Evolutionary conservation across 2,888 invertebrate species (phyloP), one percentile per base, ranked within the genome.

Genomic region (Lycocerus yunnanus): DNA sequence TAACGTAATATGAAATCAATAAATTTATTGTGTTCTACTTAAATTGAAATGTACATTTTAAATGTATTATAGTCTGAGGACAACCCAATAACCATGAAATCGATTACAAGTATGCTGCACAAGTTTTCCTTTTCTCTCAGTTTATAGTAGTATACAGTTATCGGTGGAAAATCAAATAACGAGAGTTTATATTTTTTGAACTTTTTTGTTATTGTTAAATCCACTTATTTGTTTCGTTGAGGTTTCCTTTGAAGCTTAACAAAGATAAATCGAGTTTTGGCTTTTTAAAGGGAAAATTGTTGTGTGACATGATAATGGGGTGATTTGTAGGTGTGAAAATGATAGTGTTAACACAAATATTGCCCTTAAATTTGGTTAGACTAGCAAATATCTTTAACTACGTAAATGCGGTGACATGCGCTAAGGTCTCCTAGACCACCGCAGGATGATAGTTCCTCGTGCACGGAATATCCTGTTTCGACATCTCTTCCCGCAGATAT

Each of bases 371-470:
- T 43, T 43, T 43, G 43, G 43, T 43, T 43, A 43, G 43, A 43
- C 43, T 43, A n/a, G 61, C 16, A 63, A 18, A 63, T 63, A 73
- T 77, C 75, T 78, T 69, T 69, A 77, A 78, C 78, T 75, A 78
- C 78, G 78, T 78, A 80, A 76, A 76, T 75, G 70, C 65, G 75
- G 74, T 58, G 75, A 72, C 80, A 78, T 80, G 80, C 80, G 80
- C 78, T 43, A 72, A 58, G 70, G 66, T 18, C 14, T 15, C 13
- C 21, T 58, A 70, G 58, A 75, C 43, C 75, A 75, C 58, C 27
- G 69, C 75, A 75, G 66, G 75, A 75, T 71, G 65, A 69, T 72
- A 69, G 69, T 69, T 16, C 72, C 61, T 75, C 72, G 72, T 72
- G 71, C 21, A 69, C 66, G 66, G 61, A 58, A 58, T 61, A 69